Conservation (phyloP, 2,888 invertebrate species). For the Andrena chrysosceles region DNA sequence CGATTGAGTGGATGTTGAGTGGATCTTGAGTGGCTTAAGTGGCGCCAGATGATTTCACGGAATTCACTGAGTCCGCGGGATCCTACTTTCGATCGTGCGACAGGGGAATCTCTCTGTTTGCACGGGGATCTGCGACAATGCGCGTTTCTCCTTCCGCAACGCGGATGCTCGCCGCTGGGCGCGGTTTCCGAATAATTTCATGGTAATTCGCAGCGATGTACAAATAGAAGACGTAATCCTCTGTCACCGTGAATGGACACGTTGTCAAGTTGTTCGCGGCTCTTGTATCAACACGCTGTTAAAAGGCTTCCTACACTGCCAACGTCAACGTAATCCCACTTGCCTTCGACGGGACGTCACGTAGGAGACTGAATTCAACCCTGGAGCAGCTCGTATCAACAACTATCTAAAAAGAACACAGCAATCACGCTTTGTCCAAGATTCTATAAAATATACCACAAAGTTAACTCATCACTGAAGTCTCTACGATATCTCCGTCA, state of each 20-base stretch:
- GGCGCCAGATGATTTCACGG: neutral
- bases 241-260: neutral
- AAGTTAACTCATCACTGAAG: neutral
- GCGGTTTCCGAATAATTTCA: slow-evolving; percentile 45
- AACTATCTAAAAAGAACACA: neutral
- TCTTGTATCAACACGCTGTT: slow-evolving; percentile 13
- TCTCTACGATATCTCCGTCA: neutral
- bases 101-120: slow-evolving; percentile 39
- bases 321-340: neutral
- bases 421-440: neutral
- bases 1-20: too few species aligned
- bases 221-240: neutral
- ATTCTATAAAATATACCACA: neutral
- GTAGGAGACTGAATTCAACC: neutral
- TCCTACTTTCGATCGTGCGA: neutral
- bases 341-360: neutral
- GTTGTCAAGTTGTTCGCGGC: neutral
- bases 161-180: slow-evolving; percentile 32
- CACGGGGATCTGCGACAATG: slow-evolving; percentile 42
- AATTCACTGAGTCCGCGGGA: neutral
- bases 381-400: neutral
- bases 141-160: slow-evolving; percentile 50
- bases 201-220: neutral
- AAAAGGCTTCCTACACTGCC: slow-evolving; percentile 2
- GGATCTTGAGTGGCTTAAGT: too few species aligned